Percentiles rank a stretch among this genome's conserved stretches.
These are phyloP conservation scores for Poeciliopsis gracilis DNA, from an alignment of 2,797 vertebrate species.

Conservation along the genomic window DNA sequence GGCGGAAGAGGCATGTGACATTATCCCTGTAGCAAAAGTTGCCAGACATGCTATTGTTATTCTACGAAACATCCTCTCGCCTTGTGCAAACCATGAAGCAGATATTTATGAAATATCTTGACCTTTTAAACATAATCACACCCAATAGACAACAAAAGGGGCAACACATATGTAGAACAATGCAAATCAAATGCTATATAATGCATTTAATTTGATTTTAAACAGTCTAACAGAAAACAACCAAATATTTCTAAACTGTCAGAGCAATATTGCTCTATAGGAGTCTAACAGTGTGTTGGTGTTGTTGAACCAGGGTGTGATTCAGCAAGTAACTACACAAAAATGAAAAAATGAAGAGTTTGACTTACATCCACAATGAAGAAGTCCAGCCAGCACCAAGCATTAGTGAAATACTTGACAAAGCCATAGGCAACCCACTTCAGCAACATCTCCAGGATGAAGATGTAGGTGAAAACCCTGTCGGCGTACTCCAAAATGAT, in stretches of 20 bases:
- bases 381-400: conserved; percentile 99
- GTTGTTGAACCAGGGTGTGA: conserved; percentile 59
- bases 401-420: conserved; percentile 98
- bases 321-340: conserved; percentile 30
- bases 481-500: conserved; percentile 95
- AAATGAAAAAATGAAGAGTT: conserved; percentile 47
- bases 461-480: conserved; percentile 98
- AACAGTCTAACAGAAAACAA: conserved; percentile 9
- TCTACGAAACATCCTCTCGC: conserved; percentile 53
- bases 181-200: conserved; percentile 16
- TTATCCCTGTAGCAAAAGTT: conserved; percentile 24
- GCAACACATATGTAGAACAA: conserved; percentile 9
- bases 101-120: conserved; percentile 39
- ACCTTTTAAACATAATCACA: conserved; percentile 69
- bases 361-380: conserved; percentile 99
- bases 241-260: background rate
- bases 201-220: conserved; percentile 2
- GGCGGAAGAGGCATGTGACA: conserved; percentile 62
- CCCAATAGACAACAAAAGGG: conserved; percentile 54
- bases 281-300: conserved; percentile 16
- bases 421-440: conserved; percentile 99
- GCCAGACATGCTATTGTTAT: background rate
- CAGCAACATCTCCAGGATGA: conserved; percentile 98
- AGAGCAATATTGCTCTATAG: background rate
- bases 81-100: conserved; percentile 64